Evolutionary conservation across 2,113 vertebrate genomes (phyloP), one percentile per base, ranked within the genome.

Genomic region (Stigmatopora argus): DNA sequence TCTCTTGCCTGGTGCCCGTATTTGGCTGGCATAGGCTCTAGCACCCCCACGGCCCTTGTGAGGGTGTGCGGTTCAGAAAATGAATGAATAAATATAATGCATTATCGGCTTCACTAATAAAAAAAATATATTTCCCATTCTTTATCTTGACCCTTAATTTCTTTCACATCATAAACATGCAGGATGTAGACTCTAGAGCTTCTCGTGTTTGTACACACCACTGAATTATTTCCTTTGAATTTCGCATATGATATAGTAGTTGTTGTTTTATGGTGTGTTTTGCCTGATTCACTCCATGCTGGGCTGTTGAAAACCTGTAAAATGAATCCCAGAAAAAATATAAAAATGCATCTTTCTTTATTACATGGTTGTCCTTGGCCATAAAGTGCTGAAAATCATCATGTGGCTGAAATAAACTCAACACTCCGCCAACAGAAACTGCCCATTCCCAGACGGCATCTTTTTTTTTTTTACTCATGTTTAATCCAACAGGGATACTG

Each of bases 401-500:
- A 52, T 26, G 17, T 76, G 64, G 74, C 63, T 72, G 51, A 65
- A 76, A 70, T 23, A 61, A 61, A 60, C 61, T 76, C 57, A 7
- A 68, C 62, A 74, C 66, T 55, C 78, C 62, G 72, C 70, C 79
- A 75, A 62, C 66, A 72, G 75, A 81, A 75, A 73, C 57, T 65
- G 62, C 73, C 80, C 68, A 55, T 77, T 81, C 63, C 46, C 55
- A 63, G 65, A 67, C 55, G 79, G 66, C 70, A 64, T 79, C 80
- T 76, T 31, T 31, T 31, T 73, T 76, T 70, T 69, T 64, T 61
- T 6, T 48, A 56, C 75, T 87, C 81, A 85, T 89, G 83, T 86
- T 85, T 86, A 84, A 87, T 85, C 76, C 83, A 86, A 87, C 55
- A 81, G 78, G 76, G 66, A 78, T 73, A 74, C 62, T 65, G 76